A percentile compares a stretch with the other conserved stretches of the same genome.
These are phyloP conservation scores for Atherinosoma microstoma DNA, from an alignment of 2,797 vertebrate genomes.

Conservation along the genomic window DNA sequence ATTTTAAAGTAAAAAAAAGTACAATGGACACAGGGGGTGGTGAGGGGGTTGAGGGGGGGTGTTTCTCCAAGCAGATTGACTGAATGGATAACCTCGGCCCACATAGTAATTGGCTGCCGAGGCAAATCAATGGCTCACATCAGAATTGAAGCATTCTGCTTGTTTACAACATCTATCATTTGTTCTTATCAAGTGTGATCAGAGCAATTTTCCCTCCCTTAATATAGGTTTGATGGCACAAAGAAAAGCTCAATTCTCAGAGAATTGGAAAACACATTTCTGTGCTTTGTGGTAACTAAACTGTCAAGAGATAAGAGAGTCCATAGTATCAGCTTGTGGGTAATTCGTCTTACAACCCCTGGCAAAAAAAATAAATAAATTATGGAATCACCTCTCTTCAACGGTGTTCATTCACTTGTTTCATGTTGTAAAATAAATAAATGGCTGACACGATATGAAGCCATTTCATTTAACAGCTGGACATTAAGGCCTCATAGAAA, in stretches of 20 bases:
- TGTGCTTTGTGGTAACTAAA: constrained; percentile 83
- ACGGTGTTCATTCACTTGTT: no score
- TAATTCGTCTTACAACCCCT: constrained; percentile 84
- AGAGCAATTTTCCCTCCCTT: constrained; percentile 79
- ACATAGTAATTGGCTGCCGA: constrained; percentile 70
- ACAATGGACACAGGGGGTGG: constrained; percentile 5
- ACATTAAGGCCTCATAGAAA: no score
- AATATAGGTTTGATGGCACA: constrained; percentile 84
- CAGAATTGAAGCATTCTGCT: constrained; percentile 80
- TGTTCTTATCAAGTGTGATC: constrained; percentile 83
- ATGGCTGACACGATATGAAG: no score
- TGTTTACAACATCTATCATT: constrained; percentile 82
- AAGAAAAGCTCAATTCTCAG: constrained; percentile 82
- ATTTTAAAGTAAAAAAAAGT: constrained; percentile 23
- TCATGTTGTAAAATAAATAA: no score
- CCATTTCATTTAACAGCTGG: no score
- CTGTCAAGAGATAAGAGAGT: constrained; percentile 87
- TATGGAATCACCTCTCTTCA: no score
- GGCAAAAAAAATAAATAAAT: constrained; percentile 24
- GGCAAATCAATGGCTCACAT: constrained; percentile 72
- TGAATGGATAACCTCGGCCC: constrained; percentile 61
- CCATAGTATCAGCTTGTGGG: constrained; percentile 78
- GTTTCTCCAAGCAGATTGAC: constrained; percentile 38
- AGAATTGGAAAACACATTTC: constrained; percentile 87
- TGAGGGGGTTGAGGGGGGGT: constrained; percentile 4